A percentile compares a stretch with the other conserved stretches of the same genome.
phyloP scores from a whole-genome alignment of 35 echinoderm and acorn worm genomes.

The Lytechinus pictus region DNA sequence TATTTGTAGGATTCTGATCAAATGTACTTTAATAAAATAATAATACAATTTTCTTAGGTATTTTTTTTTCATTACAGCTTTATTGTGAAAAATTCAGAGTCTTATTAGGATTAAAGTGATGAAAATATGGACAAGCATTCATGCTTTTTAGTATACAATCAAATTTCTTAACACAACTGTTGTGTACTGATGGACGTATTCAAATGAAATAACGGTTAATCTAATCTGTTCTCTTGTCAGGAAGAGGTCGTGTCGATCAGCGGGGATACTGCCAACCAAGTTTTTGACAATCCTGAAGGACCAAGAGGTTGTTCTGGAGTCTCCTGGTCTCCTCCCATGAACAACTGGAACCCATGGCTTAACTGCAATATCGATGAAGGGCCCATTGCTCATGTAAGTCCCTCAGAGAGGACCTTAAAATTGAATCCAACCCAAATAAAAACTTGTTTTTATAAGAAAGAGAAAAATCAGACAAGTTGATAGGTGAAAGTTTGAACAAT shows the following conservation, averaged over 20 bases:
- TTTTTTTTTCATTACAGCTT: no score
- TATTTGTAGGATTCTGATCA: no score
- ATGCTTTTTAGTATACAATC: background rate
- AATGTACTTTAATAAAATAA: no score
- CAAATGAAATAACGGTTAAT: background rate
- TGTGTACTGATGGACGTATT: background rate
- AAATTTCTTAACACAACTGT: background rate
- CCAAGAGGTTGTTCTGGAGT: constrained; percentile 71
- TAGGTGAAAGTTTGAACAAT: no score
- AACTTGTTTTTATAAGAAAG: no score
- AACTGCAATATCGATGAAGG: constrained; percentile 99
- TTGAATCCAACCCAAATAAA: no score
- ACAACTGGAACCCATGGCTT: constrained; percentile 97
- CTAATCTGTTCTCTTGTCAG: background rate
- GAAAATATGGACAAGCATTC: no score
- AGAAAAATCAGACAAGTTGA: no score
- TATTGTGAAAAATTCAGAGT: no score
- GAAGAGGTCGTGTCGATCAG: constrained; percentile 59
- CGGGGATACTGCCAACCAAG: constrained; percentile 44
- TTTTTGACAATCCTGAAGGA: constrained; percentile 88
- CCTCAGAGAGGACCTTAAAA: background rate
- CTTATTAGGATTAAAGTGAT: no score
- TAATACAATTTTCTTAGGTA: no score
- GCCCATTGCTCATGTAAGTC: constrained; percentile 89
- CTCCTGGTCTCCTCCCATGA: constrained; percentile 93